Evolutionary conservation across 1,140 invertebrate species (phyloP).

Genomic region (Danaus melanippus): DNA sequence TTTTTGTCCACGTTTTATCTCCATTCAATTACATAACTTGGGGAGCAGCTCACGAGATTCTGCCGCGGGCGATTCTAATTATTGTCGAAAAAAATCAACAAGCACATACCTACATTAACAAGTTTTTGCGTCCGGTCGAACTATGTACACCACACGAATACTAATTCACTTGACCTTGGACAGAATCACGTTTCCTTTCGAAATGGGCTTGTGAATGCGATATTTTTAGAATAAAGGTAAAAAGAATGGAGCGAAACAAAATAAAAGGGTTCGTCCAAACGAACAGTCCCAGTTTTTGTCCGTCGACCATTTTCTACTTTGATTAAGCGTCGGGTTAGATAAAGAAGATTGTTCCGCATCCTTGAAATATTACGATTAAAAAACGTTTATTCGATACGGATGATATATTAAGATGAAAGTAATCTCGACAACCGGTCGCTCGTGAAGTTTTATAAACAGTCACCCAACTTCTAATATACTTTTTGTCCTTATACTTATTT

Average conservation of each 20-base stretch:
- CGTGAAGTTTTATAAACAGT: conserved; percentile 1
- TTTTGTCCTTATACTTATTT: neutral
- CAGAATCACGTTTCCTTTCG: conserved; percentile 68
- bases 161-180: conserved; percentile 65
- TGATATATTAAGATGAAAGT: conserved; percentile 7
- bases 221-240: conserved; percentile 69
- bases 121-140: conserved; percentile 66
- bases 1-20: neutral
- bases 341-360: conserved; percentile 36
- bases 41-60: conserved; percentile 21
- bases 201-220: conserved; percentile 67
- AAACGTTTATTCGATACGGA: conserved; percentile 15
- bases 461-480: neutral
- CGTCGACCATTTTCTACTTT: conserved; percentile 44
- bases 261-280: conserved; percentile 58
- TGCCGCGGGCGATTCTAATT: conserved; percentile 42
- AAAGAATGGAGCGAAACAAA: conserved; percentile 55
- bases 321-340: conserved; percentile 42
- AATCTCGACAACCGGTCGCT: conserved; percentile 4
- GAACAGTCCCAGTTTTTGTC: conserved; percentile 58
- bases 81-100: conserved; percentile 55
- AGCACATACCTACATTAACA: conserved; percentile 47
- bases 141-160: conserved; percentile 61
- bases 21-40: conserved; percentile 32
- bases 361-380: conserved; percentile 18